Percentiles rank a stretch among this genome's conserved stretches.
These are phyloP conservation scores for Calliopsis andreniformis DNA, from an alignment of 1,140 invertebrate species.

Conservation along the genomic window DNA sequence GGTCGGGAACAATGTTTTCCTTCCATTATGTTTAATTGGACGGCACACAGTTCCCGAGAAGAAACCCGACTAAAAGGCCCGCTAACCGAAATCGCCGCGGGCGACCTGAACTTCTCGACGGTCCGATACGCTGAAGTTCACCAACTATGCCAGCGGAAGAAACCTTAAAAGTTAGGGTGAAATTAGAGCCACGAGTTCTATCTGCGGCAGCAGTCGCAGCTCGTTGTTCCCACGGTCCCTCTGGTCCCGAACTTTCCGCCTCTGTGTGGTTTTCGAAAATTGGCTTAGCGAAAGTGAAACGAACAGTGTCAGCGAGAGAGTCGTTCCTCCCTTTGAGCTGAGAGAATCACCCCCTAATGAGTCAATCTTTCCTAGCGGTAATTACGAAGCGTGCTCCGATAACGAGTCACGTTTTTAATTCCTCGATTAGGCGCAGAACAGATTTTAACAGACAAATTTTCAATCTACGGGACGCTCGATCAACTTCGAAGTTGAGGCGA, in stretches of 20 bases:
- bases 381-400: too few species aligned
- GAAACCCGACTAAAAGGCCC: not conserved
- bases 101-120: slow-evolving; percentile 23
- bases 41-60: not conserved
- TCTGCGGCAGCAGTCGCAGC: slow-evolving; percentile 33
- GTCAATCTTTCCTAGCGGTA: too few species aligned
- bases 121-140: slow-evolving; percentile 53
- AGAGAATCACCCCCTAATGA: not conserved
- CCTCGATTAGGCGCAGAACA: too few species aligned
- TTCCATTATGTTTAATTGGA: slow-evolving; percentile 54
- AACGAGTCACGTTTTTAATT: too few species aligned
- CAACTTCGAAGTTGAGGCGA: too few species aligned
- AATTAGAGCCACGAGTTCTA: slow-evolving; percentile 53
- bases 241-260: slow-evolving; percentile 46
- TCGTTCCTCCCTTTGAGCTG: not conserved
- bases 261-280: slow-evolving; percentile 55
- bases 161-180: slow-evolving; percentile 59
- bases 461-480: too few species aligned
- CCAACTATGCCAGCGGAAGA: slow-evolving; percentile 49
- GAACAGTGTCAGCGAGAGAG: slow-evolving; percentile 26
- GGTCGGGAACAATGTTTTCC: slow-evolving; percentile 23
- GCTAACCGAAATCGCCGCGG: slow-evolving; percentile 25
- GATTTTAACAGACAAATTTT: too few species aligned
- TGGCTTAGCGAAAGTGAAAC: slow-evolving; percentile 58
- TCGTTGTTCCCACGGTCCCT: slow-evolving; percentile 34